These are phyloP conservation scores for Barnardius zonarius DNA, from an alignment of 2,113 vertebrate species.

Conservation along the genomic window DNA sequence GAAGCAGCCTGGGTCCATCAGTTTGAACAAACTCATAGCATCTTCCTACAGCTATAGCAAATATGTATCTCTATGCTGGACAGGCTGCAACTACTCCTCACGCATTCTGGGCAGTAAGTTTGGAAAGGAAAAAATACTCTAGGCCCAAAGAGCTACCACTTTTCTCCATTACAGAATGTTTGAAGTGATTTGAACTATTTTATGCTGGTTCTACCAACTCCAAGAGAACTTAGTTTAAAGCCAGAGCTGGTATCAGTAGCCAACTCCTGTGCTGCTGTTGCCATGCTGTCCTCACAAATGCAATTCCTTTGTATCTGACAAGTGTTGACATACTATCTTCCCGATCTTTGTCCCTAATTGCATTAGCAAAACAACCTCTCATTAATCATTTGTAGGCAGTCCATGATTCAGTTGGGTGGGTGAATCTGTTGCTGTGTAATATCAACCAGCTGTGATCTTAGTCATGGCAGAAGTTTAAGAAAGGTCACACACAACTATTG, in stretches of 20 bases:
- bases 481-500: neutral
- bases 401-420: conserved; percentile 34
- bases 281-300: neutral
- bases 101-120: rapidly evolving
- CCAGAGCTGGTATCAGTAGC: neutral
- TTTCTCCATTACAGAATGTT: neutral
- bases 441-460: conserved; percentile 33
- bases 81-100: neutral
- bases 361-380: conserved; percentile 17
- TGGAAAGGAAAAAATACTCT: neutral
- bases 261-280: neutral
- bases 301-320: neutral
- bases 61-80: neutral
- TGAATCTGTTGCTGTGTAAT: neutral
- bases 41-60: neutral
- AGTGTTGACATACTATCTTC: conserved; percentile 2
- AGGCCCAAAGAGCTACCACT: neutral
- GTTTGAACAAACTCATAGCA: neutral
- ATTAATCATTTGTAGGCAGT: conserved; percentile 15
- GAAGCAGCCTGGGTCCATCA: neutral
- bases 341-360: neutral
- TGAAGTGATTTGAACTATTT: neutral
- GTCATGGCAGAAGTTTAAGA: neutral
- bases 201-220: neutral
- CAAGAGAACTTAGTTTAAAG: neutral